Evolutionary conservation across 2,888 invertebrate genomes (phyloP).

Genomic region (Lymantria monacha): DNA sequence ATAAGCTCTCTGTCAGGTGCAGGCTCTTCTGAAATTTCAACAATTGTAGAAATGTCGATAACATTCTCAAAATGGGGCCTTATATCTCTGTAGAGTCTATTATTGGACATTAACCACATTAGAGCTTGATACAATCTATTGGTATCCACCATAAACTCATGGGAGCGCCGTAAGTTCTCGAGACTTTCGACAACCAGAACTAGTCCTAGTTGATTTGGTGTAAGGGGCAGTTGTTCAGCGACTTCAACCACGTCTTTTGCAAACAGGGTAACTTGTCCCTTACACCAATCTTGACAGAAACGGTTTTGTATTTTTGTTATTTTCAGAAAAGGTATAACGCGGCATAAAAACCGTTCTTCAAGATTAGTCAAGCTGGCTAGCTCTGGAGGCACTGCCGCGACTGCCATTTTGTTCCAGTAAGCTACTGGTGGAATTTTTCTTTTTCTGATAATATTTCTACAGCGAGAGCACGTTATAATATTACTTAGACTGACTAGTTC

Average conservation of each 20-base stretch:
- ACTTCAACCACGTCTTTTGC: constrained; percentile 19
- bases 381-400: constrained; percentile 17
- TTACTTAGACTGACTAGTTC: not conserved
- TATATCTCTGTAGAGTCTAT: not conserved
- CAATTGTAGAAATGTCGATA: not conserved
- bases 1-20: too few species aligned
- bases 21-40: too few species aligned
- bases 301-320: constrained; percentile 28
- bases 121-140: too few species aligned
- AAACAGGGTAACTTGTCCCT: constrained; percentile 30
- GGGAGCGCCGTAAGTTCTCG: too few species aligned
- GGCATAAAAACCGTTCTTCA: constrained; percentile 16
- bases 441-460: not conserved
- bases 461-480: not conserved
- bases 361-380: constrained; percentile 13
- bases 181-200: too few species aligned
- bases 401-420: constrained; percentile 29
- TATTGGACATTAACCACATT: not conserved
- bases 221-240: constrained; percentile 24
- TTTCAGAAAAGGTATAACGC: constrained; percentile 30
- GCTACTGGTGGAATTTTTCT: too few species aligned
- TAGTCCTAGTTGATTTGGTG: constrained; percentile 4
- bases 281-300: too few species aligned
- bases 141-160: too few species aligned
- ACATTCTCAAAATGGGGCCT: not conserved